Conservation (phyloP, 2,113 vertebrate genomes). For the Aspidoscelis tigris region DNA sequence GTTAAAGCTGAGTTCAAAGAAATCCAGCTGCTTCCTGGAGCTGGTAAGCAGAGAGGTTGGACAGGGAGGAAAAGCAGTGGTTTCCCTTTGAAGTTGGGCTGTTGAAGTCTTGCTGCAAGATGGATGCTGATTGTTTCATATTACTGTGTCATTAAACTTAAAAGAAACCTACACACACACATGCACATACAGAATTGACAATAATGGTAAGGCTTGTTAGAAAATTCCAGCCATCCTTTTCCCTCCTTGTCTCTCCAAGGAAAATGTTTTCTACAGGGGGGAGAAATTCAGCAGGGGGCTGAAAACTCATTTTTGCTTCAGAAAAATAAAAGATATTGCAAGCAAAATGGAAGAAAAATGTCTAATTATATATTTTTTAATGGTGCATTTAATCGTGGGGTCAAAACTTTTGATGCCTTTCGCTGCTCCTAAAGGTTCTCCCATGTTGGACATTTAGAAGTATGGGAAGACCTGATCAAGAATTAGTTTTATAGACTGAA, state of each 20-base stretch:
- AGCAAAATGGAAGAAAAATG: not conserved
- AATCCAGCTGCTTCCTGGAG: conserved; percentile 61
- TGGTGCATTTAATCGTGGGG: too few relatives aligned
- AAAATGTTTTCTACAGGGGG: not conserved
- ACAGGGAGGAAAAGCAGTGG: conserved; percentile 50
- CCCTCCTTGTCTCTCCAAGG: not conserved
- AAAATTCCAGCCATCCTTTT: not conserved
- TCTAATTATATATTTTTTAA: too few relatives aligned
- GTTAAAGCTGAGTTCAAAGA: conserved; percentile 71
- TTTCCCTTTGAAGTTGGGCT: conserved; percentile 69
- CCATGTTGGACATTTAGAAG: too few relatives aligned
- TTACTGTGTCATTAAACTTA: conserved; percentile 61
- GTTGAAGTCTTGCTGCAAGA: conserved; percentile 55
- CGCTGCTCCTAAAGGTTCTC: too few relatives aligned
- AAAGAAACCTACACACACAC: conserved; percentile 48
- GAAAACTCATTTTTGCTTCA: not conserved
- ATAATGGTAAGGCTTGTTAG: conserved; percentile 22
- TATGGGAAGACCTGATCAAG: too few relatives aligned
- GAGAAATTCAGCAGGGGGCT: not conserved
- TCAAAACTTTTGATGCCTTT: too few relatives aligned
- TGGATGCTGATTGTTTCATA: conserved; percentile 65
- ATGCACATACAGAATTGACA: conserved; percentile 32
- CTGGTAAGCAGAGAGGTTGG: conserved; percentile 45
- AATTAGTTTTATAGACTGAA: too few relatives aligned
- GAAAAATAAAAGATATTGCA: conserved; percentile 47